A percentile compares a stretch with the other conserved stretches of the same genome.
Conservation (phyloP, 2,888 invertebrate species). For the Xanthorhoe designata region DNA sequence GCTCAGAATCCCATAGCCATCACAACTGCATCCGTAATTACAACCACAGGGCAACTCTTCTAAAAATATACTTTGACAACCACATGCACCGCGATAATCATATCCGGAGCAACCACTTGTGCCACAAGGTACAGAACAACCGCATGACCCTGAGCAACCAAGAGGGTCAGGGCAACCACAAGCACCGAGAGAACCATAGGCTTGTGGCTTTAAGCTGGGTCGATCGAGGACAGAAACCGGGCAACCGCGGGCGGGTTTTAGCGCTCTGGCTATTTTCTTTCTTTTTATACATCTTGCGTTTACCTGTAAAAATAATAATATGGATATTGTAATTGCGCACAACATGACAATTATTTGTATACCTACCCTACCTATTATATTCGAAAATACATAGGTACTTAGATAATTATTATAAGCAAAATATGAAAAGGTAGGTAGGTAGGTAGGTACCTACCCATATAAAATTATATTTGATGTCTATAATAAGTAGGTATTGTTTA, state of each 20-base stretch:
- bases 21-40: slow-evolving; percentile 24
- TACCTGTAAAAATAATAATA: slow-evolving; percentile 31
- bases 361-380: too few relatives aligned
- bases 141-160: slow-evolving; percentile 2
- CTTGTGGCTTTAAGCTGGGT: slow-evolving; percentile 5
- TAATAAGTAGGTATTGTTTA: not conserved
- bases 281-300: slow-evolving; percentile 33
- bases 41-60: slow-evolving; percentile 36
- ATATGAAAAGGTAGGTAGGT: too few relatives aligned
- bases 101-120: not conserved
- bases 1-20: slow-evolving; percentile 27
- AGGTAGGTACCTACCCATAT: not conserved
- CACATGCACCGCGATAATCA: slow-evolving; percentile 10
- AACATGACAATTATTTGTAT: too few relatives aligned
- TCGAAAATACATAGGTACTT: too few relatives aligned
- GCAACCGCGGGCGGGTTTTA: slow-evolving; percentile 12
- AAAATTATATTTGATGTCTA: too few relatives aligned
- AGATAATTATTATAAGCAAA: too few relatives aligned
- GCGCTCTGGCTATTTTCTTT: slow-evolving; percentile 24
- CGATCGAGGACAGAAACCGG: not conserved
- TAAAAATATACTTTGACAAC: slow-evolving; percentile 28
- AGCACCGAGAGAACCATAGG: slow-evolving; percentile 10
- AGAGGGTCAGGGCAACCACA: slow-evolving; percentile 4
- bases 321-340: not conserved
- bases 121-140: slow-evolving; percentile 10